These are phyloP conservation scores for Periophthalmodon schlosseri DNA, from an alignment of 2,113 vertebrate genomes.

Conservation along the genomic window DNA sequence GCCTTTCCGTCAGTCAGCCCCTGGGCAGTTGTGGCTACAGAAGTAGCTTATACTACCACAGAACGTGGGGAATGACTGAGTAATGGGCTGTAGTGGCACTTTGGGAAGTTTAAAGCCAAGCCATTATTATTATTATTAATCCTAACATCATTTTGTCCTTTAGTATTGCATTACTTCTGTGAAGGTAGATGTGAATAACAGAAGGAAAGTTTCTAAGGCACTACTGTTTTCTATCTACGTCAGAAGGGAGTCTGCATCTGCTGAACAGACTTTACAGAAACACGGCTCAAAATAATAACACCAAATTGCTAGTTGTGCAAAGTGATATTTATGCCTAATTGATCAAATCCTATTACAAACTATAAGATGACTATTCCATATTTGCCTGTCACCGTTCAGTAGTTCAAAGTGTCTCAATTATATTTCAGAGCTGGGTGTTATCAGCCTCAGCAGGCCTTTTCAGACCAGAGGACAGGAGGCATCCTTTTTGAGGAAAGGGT, in stretches of 20 bases:
- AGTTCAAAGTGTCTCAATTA: slow-evolving; percentile 3
- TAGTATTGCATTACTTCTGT: not conserved
- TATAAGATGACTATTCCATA: not conserved
- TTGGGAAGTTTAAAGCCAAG: too few relatives aligned
- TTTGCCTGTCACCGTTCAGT: not conserved
- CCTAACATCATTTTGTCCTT: not conserved
- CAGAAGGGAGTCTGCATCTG: not conserved
- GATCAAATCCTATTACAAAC: slow-evolving; percentile 4
- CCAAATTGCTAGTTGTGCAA: not conserved
- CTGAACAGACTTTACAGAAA: not conserved
- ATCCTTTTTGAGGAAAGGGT: slow-evolving; percentile 66
- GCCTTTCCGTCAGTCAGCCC: not conserved
- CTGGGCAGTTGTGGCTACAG: not conserved
- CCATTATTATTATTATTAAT: too few relatives aligned
- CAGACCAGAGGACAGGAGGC: slow-evolving; percentile 44
- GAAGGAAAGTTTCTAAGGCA: not conserved
- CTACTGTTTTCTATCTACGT: not conserved
- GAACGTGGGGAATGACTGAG: too few relatives aligned
- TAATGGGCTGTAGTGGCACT: too few relatives aligned
- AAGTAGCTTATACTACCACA: too few relatives aligned
- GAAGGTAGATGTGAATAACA: not conserved
- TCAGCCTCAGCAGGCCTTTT: slow-evolving; percentile 48
- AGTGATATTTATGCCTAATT: slow-evolving; percentile 5
- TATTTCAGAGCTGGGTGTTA: slow-evolving; percentile 40
- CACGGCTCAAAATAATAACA: not conserved